Evolutionary conservation across 2,797 vertebrate species (phyloP), one percentile per base, ranked within the genome.

Genomic region (Falco columbarius): DNA sequence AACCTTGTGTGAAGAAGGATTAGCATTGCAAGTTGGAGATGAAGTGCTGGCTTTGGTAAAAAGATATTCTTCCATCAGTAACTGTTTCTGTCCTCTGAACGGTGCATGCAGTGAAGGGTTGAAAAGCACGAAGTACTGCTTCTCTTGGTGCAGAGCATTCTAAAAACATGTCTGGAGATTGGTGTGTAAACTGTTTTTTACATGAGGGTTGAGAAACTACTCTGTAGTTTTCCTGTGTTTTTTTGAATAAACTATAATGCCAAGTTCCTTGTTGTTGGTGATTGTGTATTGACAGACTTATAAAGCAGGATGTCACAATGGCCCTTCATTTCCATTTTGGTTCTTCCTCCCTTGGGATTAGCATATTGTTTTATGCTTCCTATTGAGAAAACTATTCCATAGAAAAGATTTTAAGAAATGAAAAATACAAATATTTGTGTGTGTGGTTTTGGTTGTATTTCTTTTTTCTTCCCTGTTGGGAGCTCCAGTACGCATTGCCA

Each of bases 341-440:
- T 65, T 92, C 93, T 96, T 96, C 96, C 94, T 96, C 95, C 86
- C 92, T 67, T 92, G 95, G 94, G 97, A 63, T 52, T 52, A 89
- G 56, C 36, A 71, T 87, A 97, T 95, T 97, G 96, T 96, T 95
- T 94, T 95, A 63, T 95, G 70, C 81, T 97, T 97, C 96, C 97
- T 93, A 87, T 74, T 65, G 77, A 56, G 90, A 97, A 94, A 94
- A 79, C 34, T 74, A 63, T 94, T 93, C 75, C 56, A 40, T 3
- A 75, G 54, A 86, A 89, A 61, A 88, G 42, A 59, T 55, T 44
- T 80, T 56, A 62, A 52, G 22, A 52, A 70, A 70, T 86, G 58
- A 72, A 85, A 89, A 72, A 61, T 72, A 88, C 36, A 91, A 93
- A 82, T 92, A 91, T 93, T 95, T 94, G 82, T 90, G n/a, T 88